Conservation (phyloP, 2,888 invertebrate genomes). For the Candidula unifasciata region DNA sequence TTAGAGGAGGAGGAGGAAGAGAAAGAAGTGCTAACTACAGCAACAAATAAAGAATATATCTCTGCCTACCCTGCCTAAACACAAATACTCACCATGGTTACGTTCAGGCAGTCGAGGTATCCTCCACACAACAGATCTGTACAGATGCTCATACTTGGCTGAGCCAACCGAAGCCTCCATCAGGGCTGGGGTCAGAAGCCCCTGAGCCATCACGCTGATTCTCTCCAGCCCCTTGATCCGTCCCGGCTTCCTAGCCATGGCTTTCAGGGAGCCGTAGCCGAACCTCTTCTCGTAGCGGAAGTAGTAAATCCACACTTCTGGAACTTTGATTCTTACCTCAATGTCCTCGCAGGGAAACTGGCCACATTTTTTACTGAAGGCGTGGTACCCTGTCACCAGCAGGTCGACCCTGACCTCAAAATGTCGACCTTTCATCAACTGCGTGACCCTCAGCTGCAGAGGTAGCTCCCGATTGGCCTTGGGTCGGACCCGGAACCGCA, state of each 20-base stretch:
- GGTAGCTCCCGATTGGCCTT: slow-evolving; percentile 89
- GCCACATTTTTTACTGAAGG: slow-evolving; percentile 94
- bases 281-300: slow-evolving; percentile 99
- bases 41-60: no score
- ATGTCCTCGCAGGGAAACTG: slow-evolving; percentile 88
- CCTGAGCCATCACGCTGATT: slow-evolving; percentile 77
- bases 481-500: slow-evolving; percentile 94
- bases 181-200: slow-evolving; percentile 73
- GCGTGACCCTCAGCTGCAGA: slow-evolving; percentile 92
- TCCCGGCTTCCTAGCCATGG: slow-evolving; percentile 83
- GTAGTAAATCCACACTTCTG: slow-evolving; percentile 99
- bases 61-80: neutral
- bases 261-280: slow-evolving; percentile 97
- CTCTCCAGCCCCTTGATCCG: slow-evolving; percentile 80
- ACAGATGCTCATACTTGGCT: slow-evolving; percentile 99
- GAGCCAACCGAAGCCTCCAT: slow-evolving; percentile 86
- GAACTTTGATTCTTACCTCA: slow-evolving; percentile 92
- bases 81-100: slow-evolving; percentile 88
- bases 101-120: slow-evolving; percentile 98
- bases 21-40: no score
- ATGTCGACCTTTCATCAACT: slow-evolving; percentile 81
- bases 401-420: slow-evolving; percentile 96
- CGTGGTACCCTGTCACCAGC: slow-evolving; percentile 96
- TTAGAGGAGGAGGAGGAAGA: no score
- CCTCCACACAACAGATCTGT: slow-evolving; percentile 97